Conservation (phyloP, 2,888 invertebrate genomes). For the Tortrix viridana region DNA sequence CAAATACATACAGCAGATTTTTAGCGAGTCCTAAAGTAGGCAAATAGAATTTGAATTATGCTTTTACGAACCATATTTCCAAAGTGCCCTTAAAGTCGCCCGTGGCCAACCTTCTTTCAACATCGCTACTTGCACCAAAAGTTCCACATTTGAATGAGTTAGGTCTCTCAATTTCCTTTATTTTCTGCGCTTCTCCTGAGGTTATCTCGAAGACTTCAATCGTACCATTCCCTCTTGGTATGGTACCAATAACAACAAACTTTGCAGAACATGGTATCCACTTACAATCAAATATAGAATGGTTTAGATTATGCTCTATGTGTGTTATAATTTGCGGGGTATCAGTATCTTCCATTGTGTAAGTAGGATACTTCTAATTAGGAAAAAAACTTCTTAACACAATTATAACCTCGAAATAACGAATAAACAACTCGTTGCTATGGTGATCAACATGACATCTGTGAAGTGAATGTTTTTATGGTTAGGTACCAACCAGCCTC, state of each 20-base stretch:
- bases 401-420: slow-evolving; percentile 48
- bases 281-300: slow-evolving; percentile 95
- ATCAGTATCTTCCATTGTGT: slow-evolving; percentile 74
- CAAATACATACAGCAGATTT: too few species aligned
- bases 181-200: slow-evolving; percentile 87
- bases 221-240: slow-evolving; percentile 93
- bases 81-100: slow-evolving; percentile 95
- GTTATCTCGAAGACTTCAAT: slow-evolving; percentile 92
- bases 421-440: slow-evolving; percentile 60
- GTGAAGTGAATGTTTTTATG: background rate
- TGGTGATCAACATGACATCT: slow-evolving; percentile 50
- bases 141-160: slow-evolving; percentile 96
- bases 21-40: background rate
- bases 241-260: slow-evolving; percentile 94
- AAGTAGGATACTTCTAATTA: slow-evolving; percentile 13
- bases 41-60: background rate
- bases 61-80: slow-evolving; percentile 88
- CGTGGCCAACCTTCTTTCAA: slow-evolving; percentile 92
- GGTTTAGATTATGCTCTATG: slow-evolving; percentile 91
- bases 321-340: slow-evolving; percentile 97
- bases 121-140: slow-evolving; percentile 93
- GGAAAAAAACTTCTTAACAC: slow-evolving; percentile 5
- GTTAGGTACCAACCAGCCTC: background rate
- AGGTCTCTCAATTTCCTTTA: slow-evolving; percentile 91
- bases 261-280: slow-evolving; percentile 98